Evolutionary conservation across 2,888 invertebrate genomes (phyloP).

Genomic region (Thysanoteuthis rhombus): DNA sequence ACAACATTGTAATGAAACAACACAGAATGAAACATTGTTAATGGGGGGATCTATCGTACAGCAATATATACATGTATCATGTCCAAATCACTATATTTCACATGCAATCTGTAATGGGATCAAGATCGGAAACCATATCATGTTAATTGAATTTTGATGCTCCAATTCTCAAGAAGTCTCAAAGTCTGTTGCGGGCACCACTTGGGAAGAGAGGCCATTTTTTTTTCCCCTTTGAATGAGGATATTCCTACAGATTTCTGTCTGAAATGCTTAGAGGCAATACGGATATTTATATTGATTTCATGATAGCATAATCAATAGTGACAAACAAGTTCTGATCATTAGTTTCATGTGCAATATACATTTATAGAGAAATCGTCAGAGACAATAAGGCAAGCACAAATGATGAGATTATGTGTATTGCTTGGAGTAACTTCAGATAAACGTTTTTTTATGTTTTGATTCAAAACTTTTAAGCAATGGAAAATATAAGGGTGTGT

Average conservation of each 20-base stretch:
- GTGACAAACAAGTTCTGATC: neutral
- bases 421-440: no score
- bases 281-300: neutral
- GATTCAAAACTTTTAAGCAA: no score
- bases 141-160: neutral
- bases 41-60: no score
- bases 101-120: neutral
- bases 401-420: neutral
- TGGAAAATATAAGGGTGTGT: no score
- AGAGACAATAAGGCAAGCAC: neutral
- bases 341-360: neutral
- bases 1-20: no score
- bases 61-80: neutral
- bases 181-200: neutral
- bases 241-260: neutral
- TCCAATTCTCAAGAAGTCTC: neutral
- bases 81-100: no score
- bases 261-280: neutral
- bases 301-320: neutral
- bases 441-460: no score
- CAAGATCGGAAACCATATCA: neutral
- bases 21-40: no score
- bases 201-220: neutral
- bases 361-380: neutral
- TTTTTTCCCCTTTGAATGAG: neutral